Conservation (phyloP, 2,113 vertebrate genomes). For the Mustela nigripes region DNA sequence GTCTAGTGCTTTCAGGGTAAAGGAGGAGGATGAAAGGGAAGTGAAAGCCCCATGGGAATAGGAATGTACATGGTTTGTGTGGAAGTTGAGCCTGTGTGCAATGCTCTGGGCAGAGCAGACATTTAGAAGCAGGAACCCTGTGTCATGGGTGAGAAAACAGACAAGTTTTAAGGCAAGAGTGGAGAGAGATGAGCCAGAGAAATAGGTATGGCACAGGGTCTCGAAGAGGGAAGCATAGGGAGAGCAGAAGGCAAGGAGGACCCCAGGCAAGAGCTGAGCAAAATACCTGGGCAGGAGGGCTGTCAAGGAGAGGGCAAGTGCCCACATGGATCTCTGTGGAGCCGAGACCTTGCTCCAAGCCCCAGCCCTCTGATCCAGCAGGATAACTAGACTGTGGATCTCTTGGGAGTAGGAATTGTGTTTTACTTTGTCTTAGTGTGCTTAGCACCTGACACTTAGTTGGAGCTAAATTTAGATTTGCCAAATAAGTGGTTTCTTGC, state of each 20-base stretch:
- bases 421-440: background rate
- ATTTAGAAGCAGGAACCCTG: background rate
- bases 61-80: background rate
- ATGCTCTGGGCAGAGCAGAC: background rate
- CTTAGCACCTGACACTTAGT: background rate
- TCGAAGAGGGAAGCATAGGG: background rate
- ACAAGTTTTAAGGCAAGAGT: background rate
- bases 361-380: background rate
- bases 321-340: fast-evolving
- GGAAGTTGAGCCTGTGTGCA: no score
- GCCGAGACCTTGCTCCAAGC: background rate
- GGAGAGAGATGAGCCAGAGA: background rate
- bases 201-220: background rate
- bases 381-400: background rate
- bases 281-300: background rate
- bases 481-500: constrained; percentile 17
- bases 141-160: background rate
- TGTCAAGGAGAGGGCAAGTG: fast-evolving
- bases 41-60: background rate
- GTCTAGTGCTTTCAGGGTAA: background rate
- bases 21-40: background rate
- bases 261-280: fast-evolving
- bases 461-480: background rate
- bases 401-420: background rate
- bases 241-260: background rate